Evolutionary conservation across 2,113 vertebrate genomes (phyloP).

Genomic region (Triplophysa rosa): DNA sequence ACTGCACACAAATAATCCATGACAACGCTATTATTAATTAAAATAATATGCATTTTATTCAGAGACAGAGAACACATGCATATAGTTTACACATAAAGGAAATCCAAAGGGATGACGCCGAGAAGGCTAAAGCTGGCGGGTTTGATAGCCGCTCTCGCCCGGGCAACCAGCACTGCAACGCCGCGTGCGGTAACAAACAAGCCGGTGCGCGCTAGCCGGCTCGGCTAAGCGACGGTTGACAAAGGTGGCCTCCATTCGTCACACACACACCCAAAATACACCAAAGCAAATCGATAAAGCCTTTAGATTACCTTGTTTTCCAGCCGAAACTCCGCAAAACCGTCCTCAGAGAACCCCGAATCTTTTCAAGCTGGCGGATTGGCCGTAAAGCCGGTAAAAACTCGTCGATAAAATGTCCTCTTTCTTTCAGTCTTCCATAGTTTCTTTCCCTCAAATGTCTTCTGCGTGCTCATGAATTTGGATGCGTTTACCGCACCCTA

Average conservation of each 20-base stretch:
- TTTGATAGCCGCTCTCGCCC: slow-evolving; percentile 18
- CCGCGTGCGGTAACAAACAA: slow-evolving; percentile 1
- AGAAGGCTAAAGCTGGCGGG: slow-evolving; percentile 29
- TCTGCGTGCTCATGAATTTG: slow-evolving; percentile 26
- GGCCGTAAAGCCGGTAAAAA: slow-evolving; percentile 65
- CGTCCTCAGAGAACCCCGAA: slow-evolving; percentile 28
- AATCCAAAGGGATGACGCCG: not conserved
- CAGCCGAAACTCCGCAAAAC: slow-evolving; percentile 37
- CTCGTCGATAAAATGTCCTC: slow-evolving; percentile 51
- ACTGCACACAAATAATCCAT: slow-evolving; percentile 32
- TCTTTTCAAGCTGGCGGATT: slow-evolving; percentile 45
- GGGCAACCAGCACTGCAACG: not conserved
- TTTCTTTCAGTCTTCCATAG: slow-evolving; percentile 48
- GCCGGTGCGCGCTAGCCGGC: not conserved
- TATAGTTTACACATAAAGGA: not conserved
- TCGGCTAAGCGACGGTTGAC: slow-evolving; percentile 20
- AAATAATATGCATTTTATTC: not conserved
- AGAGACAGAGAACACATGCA: not conserved
- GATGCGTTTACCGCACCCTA: slow-evolving; percentile 22
- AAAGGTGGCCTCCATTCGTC: not conserved
- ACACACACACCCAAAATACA: not conserved
- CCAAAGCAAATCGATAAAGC: not conserved
- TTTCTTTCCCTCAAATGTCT: slow-evolving; percentile 38
- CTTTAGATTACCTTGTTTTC: slow-evolving; percentile 20
- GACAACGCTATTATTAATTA: slow-evolving; percentile 1